A percentile compares a stretch with the other conserved stretches of the same genome.
Evolutionary conservation across 2,113 vertebrate genomes (phyloP).

Genomic region (Euleptes europaea): DNA sequence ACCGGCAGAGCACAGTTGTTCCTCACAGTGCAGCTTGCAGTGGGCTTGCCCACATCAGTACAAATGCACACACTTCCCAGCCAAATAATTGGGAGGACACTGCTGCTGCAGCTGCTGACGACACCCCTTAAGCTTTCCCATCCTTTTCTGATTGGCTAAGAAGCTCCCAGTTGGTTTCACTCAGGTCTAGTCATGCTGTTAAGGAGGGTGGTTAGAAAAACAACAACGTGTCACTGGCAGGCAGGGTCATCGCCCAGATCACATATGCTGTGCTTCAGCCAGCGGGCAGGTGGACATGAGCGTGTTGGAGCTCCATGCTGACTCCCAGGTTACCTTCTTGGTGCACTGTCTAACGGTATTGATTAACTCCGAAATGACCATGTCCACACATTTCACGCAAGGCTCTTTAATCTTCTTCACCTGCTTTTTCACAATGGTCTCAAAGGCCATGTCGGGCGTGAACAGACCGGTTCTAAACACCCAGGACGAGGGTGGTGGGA

Average conservation of each 20-base stretch:
- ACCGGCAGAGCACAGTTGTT: background rate
- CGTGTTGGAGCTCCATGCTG: constrained; percentile 61
- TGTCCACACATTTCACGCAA: constrained; percentile 99
- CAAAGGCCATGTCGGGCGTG: constrained; percentile 99
- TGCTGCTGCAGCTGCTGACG: fast-evolving
- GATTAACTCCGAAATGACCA: constrained; percentile 99
- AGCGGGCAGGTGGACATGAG: constrained; percentile 48
- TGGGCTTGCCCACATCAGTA: background rate
- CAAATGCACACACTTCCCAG: background rate
- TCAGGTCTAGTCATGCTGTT: constrained; percentile 79
- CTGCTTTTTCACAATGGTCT: constrained; percentile 99
- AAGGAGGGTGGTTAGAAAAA: constrained; percentile 61
- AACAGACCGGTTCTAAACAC: constrained; percentile 98
- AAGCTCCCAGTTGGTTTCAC: constrained; percentile 42
- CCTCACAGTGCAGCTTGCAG: background rate
- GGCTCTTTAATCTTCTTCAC: constrained; percentile 99
- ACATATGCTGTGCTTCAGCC: constrained; percentile 61
- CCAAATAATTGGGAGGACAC: background rate
- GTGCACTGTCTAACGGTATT: constrained; percentile 99
- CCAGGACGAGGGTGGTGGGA: constrained; percentile 56
- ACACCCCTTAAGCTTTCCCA: background rate
- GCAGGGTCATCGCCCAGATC: constrained; percentile 62
- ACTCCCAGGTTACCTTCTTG: constrained; percentile 87
- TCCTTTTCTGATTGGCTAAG: constrained; percentile 55
- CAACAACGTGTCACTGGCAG: constrained; percentile 67